phyloP scores from a whole-genome alignment of 2,797 vertebrate species.

The Fistularia commersonii region DNA sequence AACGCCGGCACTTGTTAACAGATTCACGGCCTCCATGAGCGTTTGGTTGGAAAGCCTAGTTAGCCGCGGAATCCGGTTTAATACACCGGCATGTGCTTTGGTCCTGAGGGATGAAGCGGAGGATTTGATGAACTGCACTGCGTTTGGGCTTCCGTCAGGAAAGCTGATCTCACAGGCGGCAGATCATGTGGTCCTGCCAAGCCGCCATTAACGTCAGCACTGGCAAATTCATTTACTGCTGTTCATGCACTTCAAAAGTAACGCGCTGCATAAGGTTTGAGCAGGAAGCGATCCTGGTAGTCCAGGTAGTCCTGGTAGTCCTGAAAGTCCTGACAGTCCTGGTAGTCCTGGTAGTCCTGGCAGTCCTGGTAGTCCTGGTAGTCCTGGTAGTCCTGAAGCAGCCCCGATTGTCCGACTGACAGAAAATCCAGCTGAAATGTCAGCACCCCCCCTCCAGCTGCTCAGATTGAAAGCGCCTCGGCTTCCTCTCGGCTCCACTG shows the following conservation, averaged over 20 bases:
- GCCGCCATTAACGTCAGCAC: constrained; percentile 1
- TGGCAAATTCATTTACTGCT: neutral
- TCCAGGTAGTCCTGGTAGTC: no score
- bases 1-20: no score
- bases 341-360: no score
- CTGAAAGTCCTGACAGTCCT: no score
- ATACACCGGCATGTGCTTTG: constrained; percentile 37
- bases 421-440: no score
- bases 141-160: constrained; percentile 47
- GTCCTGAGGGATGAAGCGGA: constrained; percentile 27
- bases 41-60: constrained; percentile 18
- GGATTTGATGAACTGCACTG: constrained; percentile 44
- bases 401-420: no score
- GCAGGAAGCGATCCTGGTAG: neutral
- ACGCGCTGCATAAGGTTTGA: neutral
- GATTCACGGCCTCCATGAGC: neutral
- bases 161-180: constrained; percentile 43
- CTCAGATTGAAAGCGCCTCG: no score
- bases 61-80: constrained; percentile 39
- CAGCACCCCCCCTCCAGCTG: no score
- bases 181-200: constrained; percentile 19
- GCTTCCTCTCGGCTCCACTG: no score
- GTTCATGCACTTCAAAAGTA: neutral
- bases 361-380: no score
- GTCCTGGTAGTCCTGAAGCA: no score